A percentile compares a stretch with the other conserved stretches of the same genome.
Conservation (phyloP, 2,888 invertebrate genomes). For the Netelia fuscicornis region DNA sequence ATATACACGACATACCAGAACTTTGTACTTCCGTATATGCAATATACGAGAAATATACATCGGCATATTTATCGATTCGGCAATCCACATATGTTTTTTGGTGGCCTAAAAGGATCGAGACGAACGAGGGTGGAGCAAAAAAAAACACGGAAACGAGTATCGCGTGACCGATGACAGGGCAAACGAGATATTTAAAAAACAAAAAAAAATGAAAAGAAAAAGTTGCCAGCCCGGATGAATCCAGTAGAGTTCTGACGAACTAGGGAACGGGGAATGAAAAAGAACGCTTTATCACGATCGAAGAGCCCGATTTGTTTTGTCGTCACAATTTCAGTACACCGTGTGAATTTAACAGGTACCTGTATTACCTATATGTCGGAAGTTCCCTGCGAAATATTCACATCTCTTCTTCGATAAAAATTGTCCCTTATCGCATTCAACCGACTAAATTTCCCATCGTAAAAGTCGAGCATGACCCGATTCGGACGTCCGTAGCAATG, state of each 20-base stretch:
- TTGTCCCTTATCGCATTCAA: slow-evolving; percentile 71
- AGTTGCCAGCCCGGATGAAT: neutral
- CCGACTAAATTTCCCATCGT: slow-evolving; percentile 75
- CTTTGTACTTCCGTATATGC: neutral
- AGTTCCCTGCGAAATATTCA: slow-evolving; percentile 62
- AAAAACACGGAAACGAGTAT: slow-evolving; percentile 42
- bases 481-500: slow-evolving; percentile 79
- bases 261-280: slow-evolving; percentile 21
- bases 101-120: slow-evolving; percentile 26
- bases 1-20: too few relatives aligned
- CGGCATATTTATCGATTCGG: neutral
- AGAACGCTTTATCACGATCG: slow-evolving; percentile 26
- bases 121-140: slow-evolving; percentile 24
- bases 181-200: slow-evolving; percentile 31
- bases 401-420: slow-evolving; percentile 72
- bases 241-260: neutral
- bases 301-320: slow-evolving; percentile 29
- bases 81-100: neutral
- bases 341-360: slow-evolving; percentile 6
- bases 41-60: neutral
- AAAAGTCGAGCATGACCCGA: slow-evolving; percentile 75
- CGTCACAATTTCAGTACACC: slow-evolving; percentile 20
- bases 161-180: slow-evolving; percentile 57
- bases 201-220: slow-evolving; percentile 18
- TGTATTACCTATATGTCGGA: slow-evolving; percentile 17